Evolutionary conservation across 1,140 invertebrate genomes (phyloP).

Genomic region (Papilio polyxenes): DNA sequence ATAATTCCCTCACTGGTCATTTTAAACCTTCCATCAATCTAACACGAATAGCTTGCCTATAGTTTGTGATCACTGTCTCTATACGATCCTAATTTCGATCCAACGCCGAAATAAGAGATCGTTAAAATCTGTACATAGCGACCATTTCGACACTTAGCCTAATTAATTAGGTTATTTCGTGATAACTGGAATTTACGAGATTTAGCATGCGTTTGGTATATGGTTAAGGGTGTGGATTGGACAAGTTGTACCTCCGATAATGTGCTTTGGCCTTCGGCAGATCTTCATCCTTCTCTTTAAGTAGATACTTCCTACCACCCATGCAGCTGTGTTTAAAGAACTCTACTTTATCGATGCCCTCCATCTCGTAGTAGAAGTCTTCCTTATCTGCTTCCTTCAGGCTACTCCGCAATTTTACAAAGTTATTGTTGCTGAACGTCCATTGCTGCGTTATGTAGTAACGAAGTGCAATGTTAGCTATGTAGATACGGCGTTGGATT

Average conservation of each 20-base stretch:
- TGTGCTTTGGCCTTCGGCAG: constrained; percentile 71
- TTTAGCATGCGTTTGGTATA: too few species aligned
- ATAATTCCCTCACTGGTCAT: too few species aligned
- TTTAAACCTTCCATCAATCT: too few species aligned
- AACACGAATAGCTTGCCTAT: too few species aligned
- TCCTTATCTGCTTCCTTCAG: constrained; percentile 84
- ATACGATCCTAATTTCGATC: too few species aligned
- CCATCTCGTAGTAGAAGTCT: constrained; percentile 83
- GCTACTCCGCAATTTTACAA: constrained; percentile 82
- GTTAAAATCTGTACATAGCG: too few species aligned
- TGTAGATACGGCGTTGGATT: constrained; percentile 90
- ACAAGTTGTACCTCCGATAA: constrained; percentile 71
- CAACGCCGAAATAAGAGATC: too few species aligned
- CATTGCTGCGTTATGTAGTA: constrained; percentile 92
- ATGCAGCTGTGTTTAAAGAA: constrained; percentile 79
- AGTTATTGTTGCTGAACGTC: constrained; percentile 89
- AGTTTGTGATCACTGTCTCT: neutral
- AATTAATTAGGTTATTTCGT: too few species aligned
- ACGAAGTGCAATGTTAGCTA: constrained; percentile 87
- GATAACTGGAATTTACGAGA: too few species aligned
- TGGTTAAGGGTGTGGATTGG: too few species aligned
- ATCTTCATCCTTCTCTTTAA: constrained; percentile 81
- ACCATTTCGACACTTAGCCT: too few species aligned
- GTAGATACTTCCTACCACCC: constrained; percentile 81
- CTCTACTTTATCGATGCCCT: constrained; percentile 73